These are phyloP conservation scores for Nomada fucata DNA, from an alignment of 2,888 invertebrate species.

Conservation along the genomic window DNA sequence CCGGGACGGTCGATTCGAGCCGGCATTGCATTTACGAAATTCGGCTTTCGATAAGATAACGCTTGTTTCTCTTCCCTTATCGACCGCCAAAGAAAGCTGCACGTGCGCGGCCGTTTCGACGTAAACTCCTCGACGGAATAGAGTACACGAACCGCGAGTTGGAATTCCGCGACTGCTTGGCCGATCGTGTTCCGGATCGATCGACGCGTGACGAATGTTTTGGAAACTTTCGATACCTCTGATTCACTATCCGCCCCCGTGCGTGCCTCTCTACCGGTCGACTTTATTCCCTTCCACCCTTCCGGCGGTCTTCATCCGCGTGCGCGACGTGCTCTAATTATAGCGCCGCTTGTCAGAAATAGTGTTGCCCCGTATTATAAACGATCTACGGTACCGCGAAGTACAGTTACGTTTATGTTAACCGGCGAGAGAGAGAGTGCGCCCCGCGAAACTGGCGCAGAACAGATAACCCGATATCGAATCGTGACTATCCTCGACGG, in stretches of 20 bases:
- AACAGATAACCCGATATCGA: conserved; percentile 11
- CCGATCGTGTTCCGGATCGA: conserved; percentile 23
- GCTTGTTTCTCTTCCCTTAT: conserved; percentile 29
- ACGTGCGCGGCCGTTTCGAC: conserved; percentile 13
- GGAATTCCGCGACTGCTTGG: not conserved
- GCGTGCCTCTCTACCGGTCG: not conserved
- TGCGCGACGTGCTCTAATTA: conserved; percentile 75
- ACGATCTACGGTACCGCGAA: conserved; percentile 71
- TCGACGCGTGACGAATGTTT: conserved; percentile 42
- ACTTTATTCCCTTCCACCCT: conserved; percentile 2
- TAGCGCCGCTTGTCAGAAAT: conserved; percentile 73
- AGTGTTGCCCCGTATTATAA: conserved; percentile 67
- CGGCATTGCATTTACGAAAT: conserved; percentile 39
- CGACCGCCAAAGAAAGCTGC: conserved; percentile 26
- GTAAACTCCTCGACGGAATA: not conserved
- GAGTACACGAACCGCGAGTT: not conserved
- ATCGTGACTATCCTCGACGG: not conserved
- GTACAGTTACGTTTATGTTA: conserved; percentile 72
- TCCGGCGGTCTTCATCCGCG: conserved; percentile 32
- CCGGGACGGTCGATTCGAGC: not conserved
- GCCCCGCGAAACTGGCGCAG: conserved; percentile 13
- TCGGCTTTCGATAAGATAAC: conserved; percentile 52
- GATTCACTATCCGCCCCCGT: conserved; percentile 33
- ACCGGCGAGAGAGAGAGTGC: conserved; percentile 20
- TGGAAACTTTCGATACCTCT: conserved; percentile 48